Evolutionary conservation across 1,140 invertebrate species (phyloP).

Genomic region (Ostrea denselamellosa): DNA sequence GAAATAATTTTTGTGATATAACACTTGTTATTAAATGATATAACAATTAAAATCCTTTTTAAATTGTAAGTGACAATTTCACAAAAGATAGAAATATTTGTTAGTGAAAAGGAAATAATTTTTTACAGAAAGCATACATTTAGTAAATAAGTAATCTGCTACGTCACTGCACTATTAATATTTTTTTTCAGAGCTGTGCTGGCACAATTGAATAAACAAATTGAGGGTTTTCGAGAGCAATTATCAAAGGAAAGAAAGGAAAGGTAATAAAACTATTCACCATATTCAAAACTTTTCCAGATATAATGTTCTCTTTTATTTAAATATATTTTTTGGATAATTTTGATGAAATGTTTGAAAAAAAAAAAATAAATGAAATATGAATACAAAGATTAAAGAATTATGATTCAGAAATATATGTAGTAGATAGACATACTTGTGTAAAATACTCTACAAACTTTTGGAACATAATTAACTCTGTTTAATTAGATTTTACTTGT

Average conservation of each 20-base stretch:
- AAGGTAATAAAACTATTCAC: conserved; percentile 61
- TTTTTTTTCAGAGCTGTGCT: conserved; percentile 70
- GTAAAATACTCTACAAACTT: background rate
- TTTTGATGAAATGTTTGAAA: background rate
- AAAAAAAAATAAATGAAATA: background rate
- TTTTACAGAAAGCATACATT: too few relatives aligned
- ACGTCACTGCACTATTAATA: background rate
- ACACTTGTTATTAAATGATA: too few relatives aligned
- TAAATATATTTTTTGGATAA: background rate
- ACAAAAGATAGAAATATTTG: background rate
- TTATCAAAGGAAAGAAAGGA: conserved; percentile 75
- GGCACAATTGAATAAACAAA: conserved; percentile 72
- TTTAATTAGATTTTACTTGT: background rate
- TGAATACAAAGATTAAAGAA: background rate
- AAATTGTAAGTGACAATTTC: background rate
- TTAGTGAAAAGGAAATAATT: too few relatives aligned
- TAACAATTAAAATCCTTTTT: background rate
- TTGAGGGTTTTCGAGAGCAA: conserved; percentile 73
- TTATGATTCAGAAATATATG: background rate
- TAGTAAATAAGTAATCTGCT: too few relatives aligned
- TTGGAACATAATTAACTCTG: background rate
- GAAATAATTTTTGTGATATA: too few relatives aligned
- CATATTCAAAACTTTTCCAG: background rate
- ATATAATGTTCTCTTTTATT: background rate
- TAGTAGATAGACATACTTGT: background rate